Evolutionary conservation across 2,888 invertebrate genomes (phyloP).

Genomic region (Synergus japonicus): DNA sequence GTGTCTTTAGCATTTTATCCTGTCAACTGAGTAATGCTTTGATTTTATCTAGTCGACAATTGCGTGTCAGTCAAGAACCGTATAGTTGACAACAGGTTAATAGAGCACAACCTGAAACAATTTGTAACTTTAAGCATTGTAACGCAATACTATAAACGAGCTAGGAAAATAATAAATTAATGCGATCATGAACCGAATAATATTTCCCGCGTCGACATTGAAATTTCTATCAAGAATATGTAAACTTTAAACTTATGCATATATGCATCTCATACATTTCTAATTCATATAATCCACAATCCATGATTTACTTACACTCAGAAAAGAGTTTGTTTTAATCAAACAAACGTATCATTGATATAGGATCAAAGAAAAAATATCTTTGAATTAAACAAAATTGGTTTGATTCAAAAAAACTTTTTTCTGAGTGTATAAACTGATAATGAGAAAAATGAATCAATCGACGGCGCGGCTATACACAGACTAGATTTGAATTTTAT

Average conservation of each 20-base stretch:
- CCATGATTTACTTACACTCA: background rate
- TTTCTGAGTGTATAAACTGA: too few relatives aligned
- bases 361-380: too few relatives aligned
- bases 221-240: background rate
- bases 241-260: background rate
- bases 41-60: conserved; percentile 36
- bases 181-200: background rate
- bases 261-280: background rate
- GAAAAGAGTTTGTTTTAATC: too few relatives aligned
- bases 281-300: background rate
- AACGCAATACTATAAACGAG: background rate
- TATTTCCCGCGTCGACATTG: background rate
- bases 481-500: too few relatives aligned
- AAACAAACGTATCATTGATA: too few relatives aligned
- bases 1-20: conserved; percentile 1
- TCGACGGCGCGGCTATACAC: too few relatives aligned
- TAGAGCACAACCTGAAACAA: background rate
- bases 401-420: too few relatives aligned
- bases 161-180: background rate
- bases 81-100: conserved; percentile 32
- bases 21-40: conserved; percentile 28
- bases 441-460: too few relatives aligned
- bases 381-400: too few relatives aligned
- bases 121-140: conserved; percentile 11
- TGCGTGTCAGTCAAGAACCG: conserved; percentile 35